A percentile compares a stretch with the other conserved stretches of the same genome.
These are phyloP conservation scores for Phalanger gymnotis DNA, from an alignment of 2,797 vertebrate species.

Conservation along the genomic window DNA sequence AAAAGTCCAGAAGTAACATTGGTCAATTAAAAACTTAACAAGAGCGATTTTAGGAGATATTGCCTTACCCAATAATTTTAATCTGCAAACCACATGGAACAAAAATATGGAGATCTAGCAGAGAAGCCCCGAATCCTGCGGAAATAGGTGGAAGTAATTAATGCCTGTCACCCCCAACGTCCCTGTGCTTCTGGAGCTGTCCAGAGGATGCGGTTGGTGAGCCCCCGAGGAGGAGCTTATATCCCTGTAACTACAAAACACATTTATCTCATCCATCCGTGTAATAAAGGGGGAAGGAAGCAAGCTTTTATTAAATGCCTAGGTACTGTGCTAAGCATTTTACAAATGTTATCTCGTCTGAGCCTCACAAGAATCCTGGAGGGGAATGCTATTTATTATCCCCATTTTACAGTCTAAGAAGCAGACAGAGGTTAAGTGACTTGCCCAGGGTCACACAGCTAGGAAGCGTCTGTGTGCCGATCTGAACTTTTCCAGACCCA, in stretches of 20 bases:
- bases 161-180: not conserved
- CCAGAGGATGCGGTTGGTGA: not conserved
- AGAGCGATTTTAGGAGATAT: not conserved
- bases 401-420: not conserved
- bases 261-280: not conserved
- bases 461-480: not conserved
- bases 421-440: not conserved
- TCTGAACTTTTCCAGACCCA: too few species aligned
- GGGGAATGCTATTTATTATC: not conserved
- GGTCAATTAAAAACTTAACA: not conserved
- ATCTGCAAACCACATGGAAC: not conserved
- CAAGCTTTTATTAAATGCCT: not conserved
- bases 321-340: not conserved
- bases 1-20: not conserved
- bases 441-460: not conserved
- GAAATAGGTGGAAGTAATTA: not conserved
- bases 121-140: not conserved
- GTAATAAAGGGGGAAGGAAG: not conserved
- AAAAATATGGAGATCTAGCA: not conserved
- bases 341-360: not conserved
- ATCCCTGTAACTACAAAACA: not conserved
- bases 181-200: not conserved
- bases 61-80: not conserved
- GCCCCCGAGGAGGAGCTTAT: not conserved
- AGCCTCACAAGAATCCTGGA: not conserved